Base-by-base conservation (phyloP, 2,113 vertebrate genomes). In the Pyrgilauda ruficollis region DNA sequence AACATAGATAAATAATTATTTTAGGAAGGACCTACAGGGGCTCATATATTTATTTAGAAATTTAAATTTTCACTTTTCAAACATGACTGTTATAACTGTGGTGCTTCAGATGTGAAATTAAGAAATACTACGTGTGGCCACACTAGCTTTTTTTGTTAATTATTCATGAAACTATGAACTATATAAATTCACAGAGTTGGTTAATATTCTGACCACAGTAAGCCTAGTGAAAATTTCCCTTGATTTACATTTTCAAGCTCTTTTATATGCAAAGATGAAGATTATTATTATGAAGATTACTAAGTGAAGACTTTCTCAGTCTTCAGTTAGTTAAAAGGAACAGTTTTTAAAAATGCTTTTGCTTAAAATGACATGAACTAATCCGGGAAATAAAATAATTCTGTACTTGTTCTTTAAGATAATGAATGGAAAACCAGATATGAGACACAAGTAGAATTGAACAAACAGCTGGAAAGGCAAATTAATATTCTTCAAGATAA, bases 341-440 rank as follows among this genome's bases (percentile, higher is more conserved):
- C 6, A 30, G 8, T 49, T 80, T 78, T 23, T 35, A 81, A 87
- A 76, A 74, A 64, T 87, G 13, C 21, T 75, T 64, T 80, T 52
- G 23, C 44, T 92, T 67, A 53, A 43, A 86, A 55, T 26, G 20
- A 5, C 39, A 68, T 21, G 4, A 80, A 74, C 59, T 44, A 62
- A 80, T 86, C 13, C 41, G 43, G 13, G 28, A 72, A 85, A 84
- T 30, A 73, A 15, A 58, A 33, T 90, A 84, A 80, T 64, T 53
- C 68, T 87, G 30, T 72, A 63, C 88, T 86, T 94, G 12, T 77
- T 84, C 84, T 73, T 58, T 78, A 88, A 98, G 98, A 96, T 83
- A 98, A 97, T 96, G 98, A 99, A 93, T 99, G 99, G 99, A 99
- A 98, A 97, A 98, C 98, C 10, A 98, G 98, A 87, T 99, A 98